Percentiles rank a stretch among this genome's conserved stretches.
Evolutionary conservation across 2,888 invertebrate species (phyloP).

Genomic region (Malthinus seriepunctatus): DNA sequence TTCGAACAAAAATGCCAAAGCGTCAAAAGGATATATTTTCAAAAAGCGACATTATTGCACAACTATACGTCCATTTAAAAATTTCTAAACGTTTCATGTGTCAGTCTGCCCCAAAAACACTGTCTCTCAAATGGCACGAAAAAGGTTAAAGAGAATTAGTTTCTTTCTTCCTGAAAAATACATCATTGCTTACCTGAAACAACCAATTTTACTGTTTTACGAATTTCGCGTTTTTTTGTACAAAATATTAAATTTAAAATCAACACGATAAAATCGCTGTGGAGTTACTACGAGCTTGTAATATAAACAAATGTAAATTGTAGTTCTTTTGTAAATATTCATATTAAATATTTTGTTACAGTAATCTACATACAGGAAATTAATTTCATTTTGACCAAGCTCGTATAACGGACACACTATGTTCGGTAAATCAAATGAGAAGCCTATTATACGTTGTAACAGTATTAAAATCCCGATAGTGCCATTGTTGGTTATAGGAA

Average conservation of each 20-base stretch:
- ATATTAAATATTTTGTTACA: conserved; percentile 26
- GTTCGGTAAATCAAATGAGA: conserved; percentile 32
- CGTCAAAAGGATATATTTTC: too few species aligned
- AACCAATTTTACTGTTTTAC: too few species aligned
- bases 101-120: too few species aligned
- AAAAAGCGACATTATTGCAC: too few species aligned
- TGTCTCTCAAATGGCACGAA: not conserved
- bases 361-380: conserved; percentile 37
- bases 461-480: conserved; percentile 29
- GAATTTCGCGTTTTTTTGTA: not conserved
- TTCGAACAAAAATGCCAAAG: too few species aligned
- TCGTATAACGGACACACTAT: conserved; percentile 27
- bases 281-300: not conserved
- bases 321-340: conserved; percentile 31
- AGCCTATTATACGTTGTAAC: conserved; percentile 28
- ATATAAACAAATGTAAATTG: conserved; percentile 6
- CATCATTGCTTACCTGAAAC: too few species aligned
- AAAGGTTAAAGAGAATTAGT: not conserved
- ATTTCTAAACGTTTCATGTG: too few species aligned
- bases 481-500: conserved; percentile 26
- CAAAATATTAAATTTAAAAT: not conserved
- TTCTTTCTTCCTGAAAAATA: too few species aligned
- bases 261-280: not conserved
- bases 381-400: conserved; percentile 36
- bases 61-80: too few species aligned